Conservation (phyloP, 2,113 vertebrate species). For the Saguinus imperator region DNA sequence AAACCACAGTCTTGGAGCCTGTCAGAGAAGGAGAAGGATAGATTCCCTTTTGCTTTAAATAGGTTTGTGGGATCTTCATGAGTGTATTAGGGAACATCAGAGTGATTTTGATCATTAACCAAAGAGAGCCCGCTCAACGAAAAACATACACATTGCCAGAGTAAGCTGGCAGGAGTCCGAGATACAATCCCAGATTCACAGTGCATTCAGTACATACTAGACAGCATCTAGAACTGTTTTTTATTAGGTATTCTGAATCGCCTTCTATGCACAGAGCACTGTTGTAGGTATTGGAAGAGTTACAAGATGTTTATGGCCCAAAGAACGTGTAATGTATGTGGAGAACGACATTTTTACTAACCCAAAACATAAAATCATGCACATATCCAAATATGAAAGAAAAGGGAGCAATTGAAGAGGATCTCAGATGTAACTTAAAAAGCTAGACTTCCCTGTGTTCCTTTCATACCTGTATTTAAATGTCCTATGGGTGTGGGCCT, state of each 20-base stretch:
- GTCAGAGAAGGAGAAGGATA: background rate
- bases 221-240: conserved; percentile 7
- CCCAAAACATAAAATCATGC: conserved; percentile 27
- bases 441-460: too few species aligned
- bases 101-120: background rate
- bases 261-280: conserved; percentile 29
- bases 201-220: background rate
- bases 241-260: conserved; percentile 4
- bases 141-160: background rate
- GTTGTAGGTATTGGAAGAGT: conserved; percentile 43
- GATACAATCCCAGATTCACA: background rate
- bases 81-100: background rate
- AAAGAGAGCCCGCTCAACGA: background rate
- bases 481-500: background rate
- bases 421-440: background rate
- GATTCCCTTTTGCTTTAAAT: background rate
- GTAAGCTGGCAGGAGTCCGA: background rate
- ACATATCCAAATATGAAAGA: conserved; percentile 35
- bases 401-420: background rate
- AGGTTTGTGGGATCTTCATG: background rate
- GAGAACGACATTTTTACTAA: conserved; percentile 63
- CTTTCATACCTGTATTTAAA: background rate
- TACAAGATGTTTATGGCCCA: conserved; percentile 55
- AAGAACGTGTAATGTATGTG: conserved; percentile 3
- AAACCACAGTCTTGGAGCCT: background rate